Percentiles rank a stretch among this genome's conserved stretches.
These are phyloP conservation scores for Dipodomys stephensi DNA, from an alignment of 2,113 vertebrate species.

Conservation along the genomic window DNA sequence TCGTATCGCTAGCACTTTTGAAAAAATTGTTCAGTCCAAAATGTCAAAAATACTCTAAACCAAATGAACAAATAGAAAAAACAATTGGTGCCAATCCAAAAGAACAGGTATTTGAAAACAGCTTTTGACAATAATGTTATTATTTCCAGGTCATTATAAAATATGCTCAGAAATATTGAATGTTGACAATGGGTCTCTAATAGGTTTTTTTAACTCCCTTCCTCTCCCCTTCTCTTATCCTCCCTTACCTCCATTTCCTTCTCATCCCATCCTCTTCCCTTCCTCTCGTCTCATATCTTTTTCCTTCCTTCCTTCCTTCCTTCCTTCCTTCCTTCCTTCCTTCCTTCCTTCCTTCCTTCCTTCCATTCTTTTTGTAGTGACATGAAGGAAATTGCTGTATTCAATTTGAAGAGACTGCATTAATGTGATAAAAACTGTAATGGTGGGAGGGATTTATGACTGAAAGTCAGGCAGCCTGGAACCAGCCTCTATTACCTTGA, in stretches of 20 bases:
- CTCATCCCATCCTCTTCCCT: too few species aligned
- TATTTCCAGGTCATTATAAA: background rate
- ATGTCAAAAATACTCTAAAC: background rate
- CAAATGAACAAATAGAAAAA: background rate
- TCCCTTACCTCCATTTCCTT: too few species aligned
- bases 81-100: background rate
- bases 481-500: background rate
- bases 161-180: background rate
- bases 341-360: too few species aligned
- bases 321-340: too few species aligned
- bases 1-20: background rate
- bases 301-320: too few species aligned
- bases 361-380: background rate
- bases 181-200: background rate
- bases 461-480: background rate
- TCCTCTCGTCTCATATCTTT: too few species aligned
- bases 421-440: background rate
- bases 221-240: background rate
- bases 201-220: background rate
- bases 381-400: background rate
- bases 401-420: background rate
- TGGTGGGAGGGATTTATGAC: background rate
- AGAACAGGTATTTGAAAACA: conserved; percentile 37
- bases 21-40: background rate
- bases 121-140: background rate